phyloP scores from a whole-genome alignment of 1,140 invertebrate species.

The Pogonomyrmex californicus region DNA sequence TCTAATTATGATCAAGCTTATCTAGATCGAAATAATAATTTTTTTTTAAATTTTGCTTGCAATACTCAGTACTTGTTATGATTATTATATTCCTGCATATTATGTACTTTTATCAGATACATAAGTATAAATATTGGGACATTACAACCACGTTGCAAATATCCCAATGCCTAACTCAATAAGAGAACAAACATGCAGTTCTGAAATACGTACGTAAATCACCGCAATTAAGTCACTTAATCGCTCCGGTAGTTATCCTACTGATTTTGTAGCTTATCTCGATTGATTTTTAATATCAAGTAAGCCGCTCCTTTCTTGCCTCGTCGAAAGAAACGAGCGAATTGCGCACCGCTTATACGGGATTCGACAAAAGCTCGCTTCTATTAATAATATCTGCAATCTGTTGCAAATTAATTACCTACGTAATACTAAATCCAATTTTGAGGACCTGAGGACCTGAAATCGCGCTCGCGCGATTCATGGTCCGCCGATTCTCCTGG shows the following conservation, averaged over 20 bases:
- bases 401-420: not conserved
- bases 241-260: not conserved
- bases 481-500: slow-evolving; percentile 50
- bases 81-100: not conserved
- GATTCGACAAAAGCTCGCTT: not conserved
- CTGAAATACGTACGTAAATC: not conserved
- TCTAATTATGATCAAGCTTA: not conserved
- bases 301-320: not conserved
- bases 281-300: not conserved
- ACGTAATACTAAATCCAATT: not conserved
- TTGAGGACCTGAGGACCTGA: slow-evolving; percentile 44
- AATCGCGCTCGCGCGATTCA: slow-evolving; percentile 29
- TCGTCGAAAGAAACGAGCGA: not conserved
- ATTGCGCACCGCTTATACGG: not conserved
- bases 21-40: not conserved
- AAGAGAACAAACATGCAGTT: not conserved
- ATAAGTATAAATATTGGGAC: not conserved
- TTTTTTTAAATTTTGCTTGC: not conserved
- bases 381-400: not conserved
- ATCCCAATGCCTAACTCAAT: not conserved
- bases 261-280: not conserved
- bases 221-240: not conserved
- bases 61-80: not conserved
- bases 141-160: too few species aligned
- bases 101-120: not conserved